Base-by-base conservation (phyloP, 2,888 invertebrate genomes). In the Melinaea marsaeus region DNA sequence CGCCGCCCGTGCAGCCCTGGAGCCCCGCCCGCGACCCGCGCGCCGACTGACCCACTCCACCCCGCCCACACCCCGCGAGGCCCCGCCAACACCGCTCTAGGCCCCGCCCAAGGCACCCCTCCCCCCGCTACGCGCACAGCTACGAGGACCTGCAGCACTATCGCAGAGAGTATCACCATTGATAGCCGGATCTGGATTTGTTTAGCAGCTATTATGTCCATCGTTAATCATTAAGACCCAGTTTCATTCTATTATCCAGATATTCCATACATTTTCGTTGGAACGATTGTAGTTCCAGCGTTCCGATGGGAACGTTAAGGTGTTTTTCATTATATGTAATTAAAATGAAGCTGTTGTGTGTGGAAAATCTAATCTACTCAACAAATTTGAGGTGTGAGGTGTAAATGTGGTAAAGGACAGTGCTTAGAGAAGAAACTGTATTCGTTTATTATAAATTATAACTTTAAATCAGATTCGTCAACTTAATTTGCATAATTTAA, bases 1-100 rank as follows among this genome's bases (percentile, higher is more conserved):
- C 76, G 65, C 78, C 74, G 81, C 87, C 86, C 66, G 88, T 83
- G 71, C 85, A 84, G 75, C 88, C 88, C 4, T 86, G 87, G 87
- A 74, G 77, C 67, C 86, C 86, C 22, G 79, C 80, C 57, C 72
- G 72, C 60, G 72, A 67, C 61, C 72, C 68, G 32, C 69, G 66
- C 55, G 58, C 61, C 62, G 58, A 68, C 35, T 60, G 58, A 68
- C 57, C 56, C 57, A 67, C 64, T 61, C 66, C 61, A 61, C 60
- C 64, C 59, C 62, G 51, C 56, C 69, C 69, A 48, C 66, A 63
- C 64, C 67, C 63, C 59, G 62, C 65, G 61, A 13, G 13, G 22
- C 65, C 32, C 58, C 60, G 35, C 62, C 57, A 58, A 61, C 56
- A 62, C 59, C 63, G 57, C 54, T 56, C 61, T 63, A 58, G 65